Base-by-base conservation (phyloP, 37 sponge, comb jelly and placozoan species). In the Halisarca cf. caerulea region DNA sequence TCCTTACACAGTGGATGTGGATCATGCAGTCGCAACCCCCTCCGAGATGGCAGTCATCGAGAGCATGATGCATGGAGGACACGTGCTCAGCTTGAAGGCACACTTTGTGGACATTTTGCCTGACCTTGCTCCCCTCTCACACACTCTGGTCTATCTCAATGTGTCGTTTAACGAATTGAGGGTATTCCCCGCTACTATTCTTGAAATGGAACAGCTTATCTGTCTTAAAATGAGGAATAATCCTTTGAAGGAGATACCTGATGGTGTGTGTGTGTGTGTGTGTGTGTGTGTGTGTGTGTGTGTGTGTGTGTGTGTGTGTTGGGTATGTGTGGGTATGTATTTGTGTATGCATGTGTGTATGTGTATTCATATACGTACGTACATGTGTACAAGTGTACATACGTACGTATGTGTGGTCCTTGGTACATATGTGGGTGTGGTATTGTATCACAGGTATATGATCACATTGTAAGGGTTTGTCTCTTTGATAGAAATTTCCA, bases 121-220 rank as follows among this genome's bases (percentile, higher is more conserved):
- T 41, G 85, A 82, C 81, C 84, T 97, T 11, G 60, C 75, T 3
- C 89, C 96, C 0, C 90, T 97, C 25, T 68, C 85, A 0, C 71
- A 78, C 68, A 95, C 96, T 11, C 88, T 97, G 42, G 88, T 89
- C 20, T 85, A 87, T 69, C 90, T 97, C 68, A 97, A 97, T 59
- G 78, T 97, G 0, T 97, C 98, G 53, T 97, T 93, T 89, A 97
- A 97, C 57, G 61, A 84, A n/a, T 58, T 97, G 47, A 86, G 75
- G 69, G 91, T 41, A 0, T 93, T 97, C 69, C 98, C 98, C 17
- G 17, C 37, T 0, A 84, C 93, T 20, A 64, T 95, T 28, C 60
- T 93, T 41, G 62, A 88, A 37, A 64, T 95, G 27, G 55, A 37
- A 25, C 59, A 89, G 39, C 74, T 97, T 32, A 53, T 82, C 15